phyloP scores from a whole-genome alignment of 2,888 invertebrate genomes.

The Gisinianus flammeolus region DNA sequence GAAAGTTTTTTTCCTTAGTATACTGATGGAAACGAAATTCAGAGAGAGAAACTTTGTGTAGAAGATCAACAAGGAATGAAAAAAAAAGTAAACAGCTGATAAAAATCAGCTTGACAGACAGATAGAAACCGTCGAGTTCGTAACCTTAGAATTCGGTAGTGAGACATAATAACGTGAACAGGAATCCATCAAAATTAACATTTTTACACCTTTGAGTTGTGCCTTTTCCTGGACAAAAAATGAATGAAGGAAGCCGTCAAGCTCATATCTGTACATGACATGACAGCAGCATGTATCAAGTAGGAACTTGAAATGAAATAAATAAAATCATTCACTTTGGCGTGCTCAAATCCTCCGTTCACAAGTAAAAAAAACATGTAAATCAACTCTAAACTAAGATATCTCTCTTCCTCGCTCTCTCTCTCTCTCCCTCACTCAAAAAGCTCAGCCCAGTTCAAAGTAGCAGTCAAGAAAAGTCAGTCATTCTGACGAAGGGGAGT shows the following conservation, averaged over 20 bases:
- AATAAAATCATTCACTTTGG: conserved; percentile 17
- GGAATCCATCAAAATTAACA: conserved; percentile 33
- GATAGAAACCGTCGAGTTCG: conserved; percentile 22
- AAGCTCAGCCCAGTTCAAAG: conserved; percentile 23
- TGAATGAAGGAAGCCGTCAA: conserved; percentile 38
- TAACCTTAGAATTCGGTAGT: conserved; percentile 22
- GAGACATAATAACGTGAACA: conserved; percentile 22
- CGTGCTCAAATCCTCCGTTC: conserved; percentile 3
- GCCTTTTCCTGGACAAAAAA: conserved; percentile 28
- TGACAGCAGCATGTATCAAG: conserved; percentile 1
- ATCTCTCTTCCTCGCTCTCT: neutral
- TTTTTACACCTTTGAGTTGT: conserved; percentile 32
- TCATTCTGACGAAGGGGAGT: conserved; percentile 27
- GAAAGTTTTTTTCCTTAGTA: too few species aligned
- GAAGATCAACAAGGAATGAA: conserved; percentile 3
- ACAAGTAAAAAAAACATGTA: conserved; percentile 23
- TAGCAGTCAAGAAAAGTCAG: conserved; percentile 30
- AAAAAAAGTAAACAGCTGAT: conserved; percentile 32
- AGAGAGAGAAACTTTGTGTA: neutral
- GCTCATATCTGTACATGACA: conserved; percentile 26
- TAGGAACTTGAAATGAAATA: neutral
- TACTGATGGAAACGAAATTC: neutral
- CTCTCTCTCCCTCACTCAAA: too few species aligned
- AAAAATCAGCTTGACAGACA: conserved; percentile 26
- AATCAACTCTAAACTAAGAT: conserved; percentile 22